A percentile compares a stretch with the other conserved stretches of the same genome.
These are phyloP conservation scores for Diabrotica undecimpunctata DNA, from an alignment of 1,140 invertebrate species.

Conservation along the genomic window DNA sequence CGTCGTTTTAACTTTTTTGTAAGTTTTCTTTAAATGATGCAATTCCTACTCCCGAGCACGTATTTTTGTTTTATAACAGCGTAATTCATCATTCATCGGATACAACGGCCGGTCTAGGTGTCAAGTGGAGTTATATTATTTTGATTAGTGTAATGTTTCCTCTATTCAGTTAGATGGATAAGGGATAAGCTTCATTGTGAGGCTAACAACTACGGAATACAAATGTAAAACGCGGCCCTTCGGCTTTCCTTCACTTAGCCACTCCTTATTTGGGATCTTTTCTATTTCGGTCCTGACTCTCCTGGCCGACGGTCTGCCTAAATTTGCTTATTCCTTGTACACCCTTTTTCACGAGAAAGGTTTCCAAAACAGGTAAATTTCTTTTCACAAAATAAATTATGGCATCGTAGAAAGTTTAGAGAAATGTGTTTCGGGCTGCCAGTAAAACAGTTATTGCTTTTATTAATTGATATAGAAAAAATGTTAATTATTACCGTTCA, in stretches of 20 bases:
- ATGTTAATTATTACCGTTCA: too few relatives aligned
- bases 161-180: conserved; percentile 30
- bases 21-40: background rate
- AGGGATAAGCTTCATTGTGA: background rate
- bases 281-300: background rate
- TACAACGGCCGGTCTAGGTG: conserved; percentile 31
- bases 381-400: too few relatives aligned
- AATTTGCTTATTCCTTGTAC: too few relatives aligned
- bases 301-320: too few relatives aligned
- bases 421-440: too few relatives aligned
- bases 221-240: background rate
- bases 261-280: background rate
- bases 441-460: too few relatives aligned
- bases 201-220: background rate
- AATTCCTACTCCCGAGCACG: conserved; percentile 27
- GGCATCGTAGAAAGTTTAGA: too few relatives aligned
- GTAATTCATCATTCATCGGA: conserved; percentile 35
- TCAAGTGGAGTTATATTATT: conserved; percentile 39
- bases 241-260: background rate
- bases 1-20: background rate
- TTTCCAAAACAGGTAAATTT: too few relatives aligned
- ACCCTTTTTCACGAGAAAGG: too few relatives aligned
- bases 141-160: conserved; percentile 37
- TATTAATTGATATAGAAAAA: too few relatives aligned
- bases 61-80: conserved; percentile 29